Evolutionary conservation across 1,140 invertebrate genomes (phyloP).

Genomic region (Bombus cullumanus): DNA sequence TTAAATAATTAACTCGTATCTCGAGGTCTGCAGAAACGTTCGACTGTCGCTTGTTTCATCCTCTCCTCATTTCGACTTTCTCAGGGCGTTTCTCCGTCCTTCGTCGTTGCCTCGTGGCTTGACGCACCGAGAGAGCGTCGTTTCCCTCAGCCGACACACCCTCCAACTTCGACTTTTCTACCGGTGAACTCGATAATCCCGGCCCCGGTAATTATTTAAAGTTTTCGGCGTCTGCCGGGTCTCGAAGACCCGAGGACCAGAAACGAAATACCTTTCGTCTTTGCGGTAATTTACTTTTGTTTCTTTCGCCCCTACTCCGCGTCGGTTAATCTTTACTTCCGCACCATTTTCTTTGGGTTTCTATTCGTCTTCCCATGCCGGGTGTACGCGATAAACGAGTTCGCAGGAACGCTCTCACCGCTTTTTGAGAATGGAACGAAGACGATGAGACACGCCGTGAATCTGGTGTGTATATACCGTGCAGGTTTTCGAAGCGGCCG

Average conservation of each 20-base stretch:
- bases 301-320: constrained; percentile 10
- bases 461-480: background rate
- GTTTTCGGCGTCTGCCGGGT: constrained; percentile 58
- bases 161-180: constrained; percentile 55
- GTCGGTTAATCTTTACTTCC: background rate
- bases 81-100: background rate
- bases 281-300: constrained; percentile 47
- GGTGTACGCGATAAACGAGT: no score
- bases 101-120: background rate
- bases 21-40: constrained; percentile 33
- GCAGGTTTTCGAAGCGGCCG: background rate
- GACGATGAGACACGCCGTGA: background rate
- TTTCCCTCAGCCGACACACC: constrained; percentile 44
- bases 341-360: background rate
- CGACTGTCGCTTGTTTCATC: no score
- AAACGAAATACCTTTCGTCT: constrained; percentile 35
- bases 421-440: background rate
- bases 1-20: constrained; percentile 77
- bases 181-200: constrained; percentile 70
- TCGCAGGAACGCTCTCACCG: no score
- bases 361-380: background rate
- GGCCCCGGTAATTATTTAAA: constrained; percentile 67
- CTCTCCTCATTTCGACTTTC: constrained; percentile 9
- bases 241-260: background rate
- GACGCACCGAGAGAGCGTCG: constrained; percentile 24